Base-by-base conservation (phyloP, 1,140 invertebrate species). In the Ceratina australensis region DNA sequence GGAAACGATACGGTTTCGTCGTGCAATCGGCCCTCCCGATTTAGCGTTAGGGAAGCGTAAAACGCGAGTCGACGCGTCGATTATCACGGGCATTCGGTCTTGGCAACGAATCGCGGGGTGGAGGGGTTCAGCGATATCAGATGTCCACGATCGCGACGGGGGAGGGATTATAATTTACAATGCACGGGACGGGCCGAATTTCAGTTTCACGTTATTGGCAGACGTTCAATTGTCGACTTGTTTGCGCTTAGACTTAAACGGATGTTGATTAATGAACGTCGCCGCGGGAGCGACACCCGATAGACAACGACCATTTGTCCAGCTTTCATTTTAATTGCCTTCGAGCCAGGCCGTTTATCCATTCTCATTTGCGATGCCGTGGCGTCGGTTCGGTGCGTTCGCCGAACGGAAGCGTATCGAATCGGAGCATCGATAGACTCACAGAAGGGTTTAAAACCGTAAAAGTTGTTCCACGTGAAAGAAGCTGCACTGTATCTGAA, bases 141-240 rank as follows among this genome's bases (percentile, higher is more conserved):
- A 47, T 50, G 56, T 33, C 15, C 2, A 12, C 16, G 8, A 50
- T 74, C 24, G 42, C 4, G 50, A 33, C 22, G n/a, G 10, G 8
- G 15, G 22, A 12, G 47, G 22, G 20, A 26, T 13, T 47, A 5
- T 33, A 10, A 42, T 42, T 10, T 10, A 7, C 33, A 10, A 42
- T 7, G 33, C 5, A 5, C 28, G 10, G 0, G 33, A 10, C 28
- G n/a, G 18, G 61, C 33, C 2, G 13, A 65, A 20, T 69, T 66
- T 42, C 33, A 10, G 26, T 68, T 59, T 50, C 65, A n/a, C 20
- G 15, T 12, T 50, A 76, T 60, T 42, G 74, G 24, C 42, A 42
- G 47, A 61, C 26, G 8, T 71, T 77, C 66, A 28, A 54, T 26
- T 33, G 71, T 63, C 57, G 66, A 59, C 15, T 67, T 15, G 16